Percentiles rank a stretch among this genome's conserved stretches.
These are phyloP conservation scores for Tinamus guttatus DNA, from an alignment of 2,113 vertebrate species.

Conservation along the genomic window DNA sequence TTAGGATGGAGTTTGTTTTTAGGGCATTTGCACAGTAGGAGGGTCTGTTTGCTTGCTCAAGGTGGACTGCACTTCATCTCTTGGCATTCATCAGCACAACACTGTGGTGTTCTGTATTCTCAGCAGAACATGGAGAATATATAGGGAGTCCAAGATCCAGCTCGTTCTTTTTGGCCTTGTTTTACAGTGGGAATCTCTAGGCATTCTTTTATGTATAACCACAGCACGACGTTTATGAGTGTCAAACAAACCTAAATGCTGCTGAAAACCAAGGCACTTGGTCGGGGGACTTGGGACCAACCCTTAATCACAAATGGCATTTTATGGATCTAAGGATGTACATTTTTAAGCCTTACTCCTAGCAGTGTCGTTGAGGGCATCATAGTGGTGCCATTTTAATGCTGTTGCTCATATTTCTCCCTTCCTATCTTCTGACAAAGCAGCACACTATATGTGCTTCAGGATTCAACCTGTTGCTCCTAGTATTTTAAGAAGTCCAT, in stretches of 20 bases:
- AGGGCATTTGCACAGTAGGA: not conserved
- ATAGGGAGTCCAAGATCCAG: not conserved
- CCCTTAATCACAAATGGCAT: not conserved
- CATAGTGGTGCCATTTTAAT: not conserved
- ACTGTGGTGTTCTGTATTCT: not conserved
- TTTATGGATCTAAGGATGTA: not conserved
- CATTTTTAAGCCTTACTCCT: not conserved
- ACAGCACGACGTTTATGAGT: not conserved
- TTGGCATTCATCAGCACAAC: not conserved
- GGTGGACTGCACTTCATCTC: not conserved
- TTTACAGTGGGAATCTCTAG: not conserved
- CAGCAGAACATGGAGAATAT: not conserved
- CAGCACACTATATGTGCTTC: not conserved
- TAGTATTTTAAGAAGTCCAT: not conserved
- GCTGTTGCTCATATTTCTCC: not conserved
- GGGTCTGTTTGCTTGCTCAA: not conserved
- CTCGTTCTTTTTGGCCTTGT: not conserved
- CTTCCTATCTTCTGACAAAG: not conserved
- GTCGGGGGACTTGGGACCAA: too few species aligned
- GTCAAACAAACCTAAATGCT: not conserved
- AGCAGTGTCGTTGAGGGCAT: not conserved
- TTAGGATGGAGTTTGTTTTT: not conserved
- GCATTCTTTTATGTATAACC: not conserved
- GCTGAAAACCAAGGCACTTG: not conserved
- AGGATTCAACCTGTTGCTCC: not conserved